Conservation (phyloP, 2,113 vertebrate genomes). For the Lepus europaeus region DNA sequence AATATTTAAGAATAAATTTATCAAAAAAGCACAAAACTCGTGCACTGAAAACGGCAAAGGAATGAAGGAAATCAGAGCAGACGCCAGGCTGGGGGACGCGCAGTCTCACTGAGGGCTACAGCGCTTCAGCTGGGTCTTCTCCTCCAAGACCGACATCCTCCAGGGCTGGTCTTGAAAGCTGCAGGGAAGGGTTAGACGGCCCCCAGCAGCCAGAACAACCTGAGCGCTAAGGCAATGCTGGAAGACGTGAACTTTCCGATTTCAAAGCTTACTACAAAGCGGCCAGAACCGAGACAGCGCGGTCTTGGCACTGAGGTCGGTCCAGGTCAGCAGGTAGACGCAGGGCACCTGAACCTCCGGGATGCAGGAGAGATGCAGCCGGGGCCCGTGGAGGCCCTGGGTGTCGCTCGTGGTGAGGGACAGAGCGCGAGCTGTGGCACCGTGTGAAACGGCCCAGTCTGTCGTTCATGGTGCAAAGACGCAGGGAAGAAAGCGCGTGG, state of each 20-base stretch:
- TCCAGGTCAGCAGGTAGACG: too few relatives aligned
- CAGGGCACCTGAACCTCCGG: too few relatives aligned
- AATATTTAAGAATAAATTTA: background rate
- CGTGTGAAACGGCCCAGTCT: too few relatives aligned
- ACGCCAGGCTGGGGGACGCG: too few relatives aligned
- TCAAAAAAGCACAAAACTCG: background rate
- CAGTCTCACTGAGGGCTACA: too few relatives aligned
- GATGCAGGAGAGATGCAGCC: fast-evolving
- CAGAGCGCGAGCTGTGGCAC: fast-evolving
- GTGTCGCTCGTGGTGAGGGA: fast-evolving
- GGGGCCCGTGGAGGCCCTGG: background rate
- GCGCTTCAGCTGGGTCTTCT: background rate
- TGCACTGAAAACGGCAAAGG: background rate
- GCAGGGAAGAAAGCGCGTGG: background rate
- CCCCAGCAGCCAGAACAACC: background rate
- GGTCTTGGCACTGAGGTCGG: too few relatives aligned
- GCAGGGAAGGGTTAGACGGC: background rate
- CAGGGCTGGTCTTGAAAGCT: background rate
- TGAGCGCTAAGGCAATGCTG: background rate
- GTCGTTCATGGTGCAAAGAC: background rate
- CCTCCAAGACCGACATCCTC: background rate
- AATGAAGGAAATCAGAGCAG: background rate
- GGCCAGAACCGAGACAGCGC: too few relatives aligned
- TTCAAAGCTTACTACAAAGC: background rate
- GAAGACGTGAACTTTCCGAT: background rate